Conservation (phyloP, 2,888 invertebrate species). For the Anoplius nigerrimus region DNA sequence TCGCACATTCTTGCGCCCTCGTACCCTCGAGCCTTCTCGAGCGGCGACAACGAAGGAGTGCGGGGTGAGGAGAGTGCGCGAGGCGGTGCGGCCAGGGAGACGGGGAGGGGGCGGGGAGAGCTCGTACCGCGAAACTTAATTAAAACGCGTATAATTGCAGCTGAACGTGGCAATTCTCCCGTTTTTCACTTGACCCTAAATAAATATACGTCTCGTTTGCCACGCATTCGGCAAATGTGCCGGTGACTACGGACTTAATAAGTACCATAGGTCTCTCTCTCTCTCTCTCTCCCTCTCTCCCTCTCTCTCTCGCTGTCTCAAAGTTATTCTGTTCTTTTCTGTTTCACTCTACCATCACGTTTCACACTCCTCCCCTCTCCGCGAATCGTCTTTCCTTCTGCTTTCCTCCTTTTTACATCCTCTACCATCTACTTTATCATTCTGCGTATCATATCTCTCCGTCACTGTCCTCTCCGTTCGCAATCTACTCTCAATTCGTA, state of each 20-base stretch:
- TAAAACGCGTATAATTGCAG: slow-evolving; percentile 45
- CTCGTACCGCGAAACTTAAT: slow-evolving; percentile 39
- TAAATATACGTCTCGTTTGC: slow-evolving; percentile 34
- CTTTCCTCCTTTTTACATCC: too few species aligned
- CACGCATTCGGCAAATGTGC: slow-evolving; percentile 46
- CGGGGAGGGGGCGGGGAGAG: slow-evolving; percentile 6
- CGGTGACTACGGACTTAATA: slow-evolving; percentile 44
- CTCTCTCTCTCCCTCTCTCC: neutral
- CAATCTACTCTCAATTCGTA: slow-evolving; percentile 58
- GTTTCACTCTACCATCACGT: too few species aligned
- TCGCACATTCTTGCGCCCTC: too few species aligned
- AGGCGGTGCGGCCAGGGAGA: too few species aligned
- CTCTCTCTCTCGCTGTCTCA: neutral
- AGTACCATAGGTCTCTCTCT: slow-evolving; percentile 37
- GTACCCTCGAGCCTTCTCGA: too few species aligned
- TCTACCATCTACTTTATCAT: neutral
- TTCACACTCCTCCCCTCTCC: slow-evolving; percentile 15
- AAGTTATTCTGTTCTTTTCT: too few species aligned
- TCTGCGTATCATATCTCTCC: neutral
- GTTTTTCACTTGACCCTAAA: slow-evolving; percentile 10
- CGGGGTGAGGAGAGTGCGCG: too few species aligned
- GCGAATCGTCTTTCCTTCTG: neutral
- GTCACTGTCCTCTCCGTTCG: slow-evolving; percentile 26
- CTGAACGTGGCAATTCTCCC: slow-evolving; percentile 23
- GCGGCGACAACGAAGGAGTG: too few species aligned